Evolutionary conservation across 2,888 invertebrate genomes (phyloP).

Genomic region (Palloptera scutellata): DNA sequence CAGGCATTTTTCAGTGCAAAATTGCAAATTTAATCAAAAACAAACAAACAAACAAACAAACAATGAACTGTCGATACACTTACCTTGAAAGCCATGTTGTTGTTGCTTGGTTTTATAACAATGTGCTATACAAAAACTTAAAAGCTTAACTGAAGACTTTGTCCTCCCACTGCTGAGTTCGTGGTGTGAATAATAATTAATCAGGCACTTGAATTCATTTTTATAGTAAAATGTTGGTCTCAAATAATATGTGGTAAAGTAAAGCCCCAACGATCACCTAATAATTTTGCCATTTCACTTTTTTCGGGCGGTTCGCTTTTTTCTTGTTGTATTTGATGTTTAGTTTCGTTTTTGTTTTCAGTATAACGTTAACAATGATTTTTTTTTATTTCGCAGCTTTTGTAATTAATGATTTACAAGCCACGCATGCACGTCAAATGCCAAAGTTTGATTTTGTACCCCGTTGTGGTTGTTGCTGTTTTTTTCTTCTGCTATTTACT

Average conservation of each 20-base stretch:
- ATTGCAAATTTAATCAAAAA: slow-evolving; percentile 19
- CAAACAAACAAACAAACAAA: slow-evolving; percentile 6
- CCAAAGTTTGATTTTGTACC: too few species aligned
- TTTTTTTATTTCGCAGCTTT: slow-evolving; percentile 25
- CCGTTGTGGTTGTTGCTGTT: neutral
- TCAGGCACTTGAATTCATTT: slow-evolving; percentile 47
- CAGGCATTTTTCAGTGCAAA: slow-evolving; percentile 12
- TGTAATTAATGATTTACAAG: slow-evolving; percentile 4
- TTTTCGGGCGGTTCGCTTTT: slow-evolving; percentile 13
- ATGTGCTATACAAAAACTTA: slow-evolving; percentile 23
- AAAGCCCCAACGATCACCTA: slow-evolving; percentile 15
- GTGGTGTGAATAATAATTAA: slow-evolving; percentile 57
- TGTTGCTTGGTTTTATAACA: slow-evolving; percentile 22
- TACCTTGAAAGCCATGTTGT: slow-evolving; percentile 58
- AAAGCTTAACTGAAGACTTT: slow-evolving; percentile 38
- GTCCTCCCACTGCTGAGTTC: slow-evolving; percentile 51
- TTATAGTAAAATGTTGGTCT: slow-evolving; percentile 45
- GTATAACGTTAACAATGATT: neutral
- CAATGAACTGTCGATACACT: slow-evolving; percentile 31
- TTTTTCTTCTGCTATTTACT: neutral
- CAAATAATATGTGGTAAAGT: neutral
- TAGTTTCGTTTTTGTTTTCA: too few species aligned
- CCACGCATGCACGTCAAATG: neutral
- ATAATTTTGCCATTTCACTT: slow-evolving; percentile 32
- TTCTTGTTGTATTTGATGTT: slow-evolving; percentile 4